Base-by-base conservation (phyloP, 2,888 invertebrate genomes). In the Diplolepis rosae region DNA sequence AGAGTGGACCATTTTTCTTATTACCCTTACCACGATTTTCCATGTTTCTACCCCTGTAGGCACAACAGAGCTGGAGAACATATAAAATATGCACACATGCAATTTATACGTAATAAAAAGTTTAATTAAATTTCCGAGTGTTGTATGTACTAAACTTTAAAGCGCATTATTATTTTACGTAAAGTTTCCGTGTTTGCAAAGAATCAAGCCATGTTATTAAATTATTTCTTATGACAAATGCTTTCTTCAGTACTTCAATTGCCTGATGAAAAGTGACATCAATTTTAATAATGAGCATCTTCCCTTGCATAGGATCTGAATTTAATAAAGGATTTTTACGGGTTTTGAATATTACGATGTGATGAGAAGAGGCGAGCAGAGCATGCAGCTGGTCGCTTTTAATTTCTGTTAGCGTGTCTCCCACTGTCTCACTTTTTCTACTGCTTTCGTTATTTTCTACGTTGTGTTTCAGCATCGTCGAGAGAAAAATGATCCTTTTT, bases 281-380 rank as follows among this genome's bases (percentile, higher is more conserved):
- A 76, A 75, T 75, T 77, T 80, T 76, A 80, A 81, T 80, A 78
- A 79, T 75, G 72, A 72, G 56, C 67, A 68, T 77, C 72, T 71
- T 69, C 70, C 76, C 74, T 70, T 74, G 76, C 74, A 72, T 67
- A 75, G 77, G 77, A 76, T 73, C 71, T 71, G 77, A 78, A 78
- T 82, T 82, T 82, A 82, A 82, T 83, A 83, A 83, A 79, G 69
- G 70, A 70, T 74, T 75, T 77, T 77, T 74, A 74, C 73, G 68
- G 73, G 69, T 79, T 81, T 77, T 77, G 78, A 82, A 80, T 81
- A 82, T 79, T 77, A 77, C 73, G 70, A 30, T 68, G 69, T 61
- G 69, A 45, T 51, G 70, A 71, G 67, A 45, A 65, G 65, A 71
- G 51, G 52, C 35, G 68, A 66, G 65, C 65, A 66, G n/a, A n/a